A percentile compares a stretch with the other conserved stretches of the same genome.
phyloP scores from a whole-genome alignment of 2,113 vertebrate species.

The Onychorhynchus coronatus region DNA sequence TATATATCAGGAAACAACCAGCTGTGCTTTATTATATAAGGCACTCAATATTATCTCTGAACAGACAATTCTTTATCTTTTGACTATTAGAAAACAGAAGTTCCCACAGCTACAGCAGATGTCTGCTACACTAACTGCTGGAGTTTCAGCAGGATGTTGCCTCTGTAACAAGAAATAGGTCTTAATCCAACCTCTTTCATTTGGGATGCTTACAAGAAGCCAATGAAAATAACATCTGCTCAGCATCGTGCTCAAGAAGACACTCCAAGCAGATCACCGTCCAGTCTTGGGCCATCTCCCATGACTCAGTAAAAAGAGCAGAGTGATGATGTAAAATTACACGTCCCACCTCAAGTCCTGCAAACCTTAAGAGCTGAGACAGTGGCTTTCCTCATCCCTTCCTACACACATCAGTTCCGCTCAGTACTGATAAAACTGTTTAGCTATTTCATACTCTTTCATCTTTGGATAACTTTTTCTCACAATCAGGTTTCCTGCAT shows the following conservation, averaged over 20 bases:
- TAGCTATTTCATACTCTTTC: not conserved
- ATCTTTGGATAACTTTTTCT: not conserved
- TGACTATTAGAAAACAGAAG: conserved; percentile 63
- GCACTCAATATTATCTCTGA: conserved; percentile 69
- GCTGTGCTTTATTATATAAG: conserved; percentile 70
- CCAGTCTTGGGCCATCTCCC: not conserved
- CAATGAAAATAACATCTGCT: not conserved
- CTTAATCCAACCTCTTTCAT: not conserved
- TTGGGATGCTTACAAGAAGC: not conserved
- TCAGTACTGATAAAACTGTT: not conserved
- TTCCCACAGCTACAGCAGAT: conserved; percentile 69
- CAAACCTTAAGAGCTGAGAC: not conserved
- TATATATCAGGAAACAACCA: conserved; percentile 70
- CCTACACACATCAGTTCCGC: not conserved
- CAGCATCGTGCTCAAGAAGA: not conserved
- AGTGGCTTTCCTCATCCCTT: not conserved
- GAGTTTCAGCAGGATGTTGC: not conserved
- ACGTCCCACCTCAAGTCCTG: not conserved
- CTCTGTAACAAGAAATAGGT: not conserved
- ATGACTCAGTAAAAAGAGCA: not conserved
- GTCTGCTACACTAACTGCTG: not conserved
- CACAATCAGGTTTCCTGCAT: not conserved
- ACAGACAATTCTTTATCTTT: conserved; percentile 74
- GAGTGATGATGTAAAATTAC: not conserved
- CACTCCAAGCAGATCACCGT: not conserved